A percentile compares a stretch with the other conserved stretches of the same genome.
Conservation (phyloP, 92 coral and sea anemone genomes). For the Isaurus tuberculatus region DNA sequence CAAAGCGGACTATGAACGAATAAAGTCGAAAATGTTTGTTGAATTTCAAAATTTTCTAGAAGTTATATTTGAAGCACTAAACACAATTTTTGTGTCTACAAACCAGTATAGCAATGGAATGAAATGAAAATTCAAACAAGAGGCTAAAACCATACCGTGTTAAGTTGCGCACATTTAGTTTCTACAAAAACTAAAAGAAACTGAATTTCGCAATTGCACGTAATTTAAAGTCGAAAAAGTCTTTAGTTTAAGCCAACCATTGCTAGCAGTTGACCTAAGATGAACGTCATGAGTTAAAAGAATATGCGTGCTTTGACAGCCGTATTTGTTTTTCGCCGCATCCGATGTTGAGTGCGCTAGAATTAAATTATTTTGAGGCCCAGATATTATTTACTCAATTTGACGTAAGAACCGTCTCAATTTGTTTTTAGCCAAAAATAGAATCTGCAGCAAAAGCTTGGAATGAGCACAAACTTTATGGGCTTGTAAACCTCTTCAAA, state of each 20-base stretch:
- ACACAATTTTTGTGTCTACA: no score
- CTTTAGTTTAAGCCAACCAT: conserved; percentile 36
- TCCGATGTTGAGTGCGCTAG: conserved; percentile 66
- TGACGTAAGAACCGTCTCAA: conserved; percentile 67
- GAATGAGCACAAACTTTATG: conserved; percentile 4
- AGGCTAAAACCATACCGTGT: no score
- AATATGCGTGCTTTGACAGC: conserved; percentile 43
- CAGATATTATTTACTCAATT: conserved; percentile 60
- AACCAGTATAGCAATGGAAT: no score
- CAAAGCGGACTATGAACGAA: no score
- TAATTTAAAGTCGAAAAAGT: conserved; percentile 17
- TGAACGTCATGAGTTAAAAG: conserved; percentile 61
- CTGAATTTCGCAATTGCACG: conserved; percentile 27
- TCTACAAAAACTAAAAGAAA: neutral
- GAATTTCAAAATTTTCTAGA: no score
- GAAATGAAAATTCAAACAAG: no score
- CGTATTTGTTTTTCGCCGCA: conserved; percentile 67
- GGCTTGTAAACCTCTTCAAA: conserved; percentile 10
- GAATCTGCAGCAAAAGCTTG: conserved; percentile 48
- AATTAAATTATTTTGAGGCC: conserved; percentile 76
- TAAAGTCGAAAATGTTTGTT: no score
- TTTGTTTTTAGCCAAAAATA: conserved; percentile 72
- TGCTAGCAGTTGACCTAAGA: conserved; percentile 22
- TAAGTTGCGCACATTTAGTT: neutral
- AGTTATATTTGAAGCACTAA: no score